Evolutionary conservation across 2,888 invertebrate genomes (phyloP).

Genomic region (Epistrophe grossulariae): DNA sequence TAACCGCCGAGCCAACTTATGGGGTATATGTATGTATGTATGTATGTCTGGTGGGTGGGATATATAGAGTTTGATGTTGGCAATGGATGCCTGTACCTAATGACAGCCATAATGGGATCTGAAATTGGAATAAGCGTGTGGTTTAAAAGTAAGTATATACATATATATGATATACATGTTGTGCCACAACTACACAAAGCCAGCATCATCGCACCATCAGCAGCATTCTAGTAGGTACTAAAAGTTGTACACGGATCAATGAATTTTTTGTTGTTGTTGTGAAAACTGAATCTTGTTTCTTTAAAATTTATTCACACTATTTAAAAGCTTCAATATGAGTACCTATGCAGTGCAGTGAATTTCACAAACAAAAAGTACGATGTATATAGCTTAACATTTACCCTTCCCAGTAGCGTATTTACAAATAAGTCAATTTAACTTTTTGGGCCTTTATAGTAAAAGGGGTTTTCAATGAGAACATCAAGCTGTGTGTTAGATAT

Average conservation of each 20-base stretch:
- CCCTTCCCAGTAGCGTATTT: too few relatives aligned
- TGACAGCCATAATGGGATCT: slow-evolving; percentile 49
- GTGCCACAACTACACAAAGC: slow-evolving; percentile 2
- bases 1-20: slow-evolving; percentile 25
- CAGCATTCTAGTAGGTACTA: neutral
- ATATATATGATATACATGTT: neutral
- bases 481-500: too few relatives aligned
- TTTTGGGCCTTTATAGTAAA: too few relatives aligned
- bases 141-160: slow-evolving; percentile 32
- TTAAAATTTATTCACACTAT: too few relatives aligned
- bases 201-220: neutral
- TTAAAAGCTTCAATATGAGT: too few relatives aligned
- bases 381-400: too few relatives aligned
- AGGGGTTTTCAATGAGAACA: too few relatives aligned
- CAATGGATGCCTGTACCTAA: slow-evolving; percentile 52
- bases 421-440: too few relatives aligned
- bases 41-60: neutral
- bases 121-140: slow-evolving; percentile 43
- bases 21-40: neutral
- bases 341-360: too few relatives aligned
- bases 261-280: neutral
- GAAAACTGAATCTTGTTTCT: too few relatives aligned
- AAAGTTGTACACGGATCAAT: slow-evolving; percentile 13
- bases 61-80: neutral
- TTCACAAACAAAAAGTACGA: too few relatives aligned